Evolutionary conservation across 2,113 vertebrate genomes (phyloP), one percentile per base, ranked within the genome.

Genomic region (Orcinus orca): DNA sequence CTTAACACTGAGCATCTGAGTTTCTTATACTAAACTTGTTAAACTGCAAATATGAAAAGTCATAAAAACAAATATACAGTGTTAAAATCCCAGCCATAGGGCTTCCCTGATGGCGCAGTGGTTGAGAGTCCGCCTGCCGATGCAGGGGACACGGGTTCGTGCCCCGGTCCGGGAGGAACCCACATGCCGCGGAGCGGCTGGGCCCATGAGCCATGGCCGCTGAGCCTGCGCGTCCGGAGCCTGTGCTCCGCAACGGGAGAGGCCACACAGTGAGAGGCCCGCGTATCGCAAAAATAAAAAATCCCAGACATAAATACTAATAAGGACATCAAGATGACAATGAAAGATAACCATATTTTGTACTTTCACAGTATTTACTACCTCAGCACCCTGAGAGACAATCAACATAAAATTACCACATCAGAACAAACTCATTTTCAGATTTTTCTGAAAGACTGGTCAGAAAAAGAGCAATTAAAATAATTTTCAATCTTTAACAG

Each of bases 391-490:
- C 14, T 79, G 82, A 55, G 33, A 95, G 21, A 91, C 31, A 86
- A 58, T 89, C 88, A 96, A 96, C 58, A 76, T 77, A 80, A 97
- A 94, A 97, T 92, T 63, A 94, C 31, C 62, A 85, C 36, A 86
- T 77, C 33, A 96, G 80, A 92, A 93, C 26, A 94, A 96, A 92
- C 20, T 94, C 29, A 90, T 8, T 70, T 85, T 71, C 47, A 82
- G 76, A 88, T 68, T 97, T 95, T 96, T 94, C 92, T 96, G n/a
- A 79, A 93, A 90, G 94, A 97, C 77, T 55, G 58, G 23, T 18
- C 3, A 77, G 10, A 77, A 87, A 97, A 97, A 89, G 60, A 80
- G 94, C 79, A 98, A 90, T 65, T 97, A 94, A 98, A 92, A 38
- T 55, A 96, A 94, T 17, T 97, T 96, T 90, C 87, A 96, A 60